Percentiles rank a stretch among this genome's conserved stretches.
phyloP scores from a whole-genome alignment of 64 coral and sea anemone genomes.

The Montipora sp. region DNA sequence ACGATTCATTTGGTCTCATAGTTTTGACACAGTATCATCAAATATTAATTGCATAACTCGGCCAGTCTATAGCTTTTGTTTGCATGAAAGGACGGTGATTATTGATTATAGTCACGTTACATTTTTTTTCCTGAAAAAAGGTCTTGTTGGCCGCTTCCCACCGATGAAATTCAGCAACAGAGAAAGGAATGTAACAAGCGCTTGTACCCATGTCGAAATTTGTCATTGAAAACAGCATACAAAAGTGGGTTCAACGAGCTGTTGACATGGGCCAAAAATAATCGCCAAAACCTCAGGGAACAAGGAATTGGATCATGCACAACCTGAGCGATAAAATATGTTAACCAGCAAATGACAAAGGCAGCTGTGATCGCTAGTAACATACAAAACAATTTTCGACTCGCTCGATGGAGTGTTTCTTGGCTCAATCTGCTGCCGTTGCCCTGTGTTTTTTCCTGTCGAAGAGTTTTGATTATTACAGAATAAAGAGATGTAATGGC shows the following conservation, averaged over 20 bases:
- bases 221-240: slow-evolving; percentile 48
- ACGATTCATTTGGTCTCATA: too few relatives aligned
- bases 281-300: slow-evolving; percentile 55
- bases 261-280: slow-evolving; percentile 65
- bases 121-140: too few relatives aligned
- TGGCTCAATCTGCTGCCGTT: not conserved
- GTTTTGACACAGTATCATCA: too few relatives aligned
- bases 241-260: slow-evolving; percentile 61
- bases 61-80: too few relatives aligned
- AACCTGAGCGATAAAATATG: slow-evolving; percentile 57
- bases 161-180: not conserved
- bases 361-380: slow-evolving; percentile 28
- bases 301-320: slow-evolving; percentile 27
- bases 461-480: slow-evolving; percentile 2
- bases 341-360: slow-evolving; percentile 59
- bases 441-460: not conserved
- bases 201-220: slow-evolving; percentile 31
- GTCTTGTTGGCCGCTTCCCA: too few relatives aligned
- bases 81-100: too few relatives aligned
- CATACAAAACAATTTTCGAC: slow-evolving; percentile 44
- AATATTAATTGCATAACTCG: too few relatives aligned
- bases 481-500: slow-evolving; percentile 30
- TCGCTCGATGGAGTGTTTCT: slow-evolving; percentile 1
- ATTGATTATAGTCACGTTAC: too few relatives aligned
- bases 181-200: not conserved